Base-by-base conservation (phyloP, 2,113 vertebrate genomes). In the Oenanthe oenanthe region DNA sequence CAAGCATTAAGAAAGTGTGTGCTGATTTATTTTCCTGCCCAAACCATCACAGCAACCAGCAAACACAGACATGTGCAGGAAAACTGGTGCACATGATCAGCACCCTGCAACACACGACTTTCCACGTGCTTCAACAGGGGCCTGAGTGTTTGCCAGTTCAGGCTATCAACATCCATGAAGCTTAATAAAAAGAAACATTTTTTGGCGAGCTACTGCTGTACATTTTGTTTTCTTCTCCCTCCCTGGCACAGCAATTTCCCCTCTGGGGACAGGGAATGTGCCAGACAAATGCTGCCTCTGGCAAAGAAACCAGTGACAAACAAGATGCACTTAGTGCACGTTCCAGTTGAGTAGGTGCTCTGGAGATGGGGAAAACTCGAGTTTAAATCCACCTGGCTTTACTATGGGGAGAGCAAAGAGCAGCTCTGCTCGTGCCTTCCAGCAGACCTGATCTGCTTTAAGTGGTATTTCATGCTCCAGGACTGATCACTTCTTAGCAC, bases 221-320 rank as follows among this genome's bases (percentile, higher is more conserved):
- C 92, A 93, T 93, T 91, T 93, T 95, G 93, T 93, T 94, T 95
- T 93, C 94, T 92, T 95, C 85, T 95, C 93, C 94, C 93, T 97
- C 91, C n/a, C 94, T 92, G 91, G 96, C 94, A 94, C 40, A 93
- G 90, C 82, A 70, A 94, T 94, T 83, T 93, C 75, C 94, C 95
- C 93, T 93, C 92, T 96, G 93, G 93, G 90, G 93, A 95, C 84
- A 80, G 40, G 42, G 89, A 97, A 96, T 36, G 93, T 90, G 93
- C 92, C 91, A 97, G 97, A 95, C 96, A 96, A 97, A 93, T 93
- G 87, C 95, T 95, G 94, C 88, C 96, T 96, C 93, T 96, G 96
- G 87, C 95, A 96, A 91, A 82, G 89, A 74, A 94, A 95, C 87
- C 71, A 78, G 91, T 12, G 84, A 95, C 89, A 96, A 96, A 94